Base-by-base conservation (phyloP, 2,113 vertebrate genomes). In the Sterna hirundo region DNA sequence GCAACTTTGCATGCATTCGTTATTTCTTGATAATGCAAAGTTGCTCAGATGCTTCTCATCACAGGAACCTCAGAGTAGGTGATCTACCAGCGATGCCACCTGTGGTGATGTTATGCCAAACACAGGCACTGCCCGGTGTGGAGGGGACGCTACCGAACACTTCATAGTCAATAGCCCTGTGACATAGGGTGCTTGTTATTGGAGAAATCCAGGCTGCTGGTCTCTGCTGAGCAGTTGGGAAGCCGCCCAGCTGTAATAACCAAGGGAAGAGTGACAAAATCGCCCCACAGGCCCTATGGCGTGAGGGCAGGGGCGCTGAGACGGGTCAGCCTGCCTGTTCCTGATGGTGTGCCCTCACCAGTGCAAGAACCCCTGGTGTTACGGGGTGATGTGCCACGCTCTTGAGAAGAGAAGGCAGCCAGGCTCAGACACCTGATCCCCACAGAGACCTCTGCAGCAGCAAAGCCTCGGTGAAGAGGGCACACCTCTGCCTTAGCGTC, bases 221-320 rank as follows among this genome's bases (percentile, higher is more conserved):
- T 71, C 51, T 49, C 51, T 44, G 42, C 66, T 58, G 4, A 64
- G 23, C 12, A 19, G 42, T 2, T 29, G 46, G 46, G n/a, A 38
- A 54, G 40, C 40, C 2, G 2, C 40, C 23, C 16, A 0, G 23
- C 62, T 46, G 34, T 30, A 47, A 20, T 10, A 19, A n/a, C 46
- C 54, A 10, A 16, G 61, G 72, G 25, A 44, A 30, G 42, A 17
- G 70, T 25, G 54, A 40, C 23, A 34, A 6, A 61, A 54, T 20
- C 1, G 5, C 27, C 38, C 57, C 32, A 3, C 6, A 4, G 4
- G 4, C n/a, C 36, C 8, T 18, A 2, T 12, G 38, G 46, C 4
- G 3, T 62, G 57, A 26, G 40, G 47, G 36, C 51, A 57, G 42
- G 25, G 32, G 9, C 32, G 36, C 52, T 18, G 36, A 51, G 60